phyloP scores from a whole-genome alignment of 2,113 vertebrate species.

The Neodon shergylaensis region DNA sequence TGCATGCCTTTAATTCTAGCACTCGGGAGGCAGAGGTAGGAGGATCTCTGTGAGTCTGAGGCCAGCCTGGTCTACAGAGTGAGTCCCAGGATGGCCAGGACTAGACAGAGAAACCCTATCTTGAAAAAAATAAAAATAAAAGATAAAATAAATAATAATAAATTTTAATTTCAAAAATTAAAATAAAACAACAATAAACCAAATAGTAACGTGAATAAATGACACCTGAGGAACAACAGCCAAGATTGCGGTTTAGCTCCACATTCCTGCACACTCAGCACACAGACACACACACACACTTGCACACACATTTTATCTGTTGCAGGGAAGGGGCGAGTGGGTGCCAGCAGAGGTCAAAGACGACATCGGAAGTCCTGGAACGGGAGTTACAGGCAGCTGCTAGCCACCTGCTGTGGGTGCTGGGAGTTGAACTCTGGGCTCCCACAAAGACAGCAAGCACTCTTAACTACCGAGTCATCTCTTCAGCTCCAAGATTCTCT shows the following conservation, averaged over 20 bases:
- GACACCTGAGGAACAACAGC: neutral
- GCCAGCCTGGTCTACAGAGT: neutral
- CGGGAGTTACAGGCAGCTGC: neutral
- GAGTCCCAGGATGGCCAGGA: neutral
- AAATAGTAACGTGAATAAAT: neutral
- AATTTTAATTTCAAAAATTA: neutral
- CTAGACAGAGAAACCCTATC: too few relatives aligned
- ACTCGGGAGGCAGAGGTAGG: neutral
- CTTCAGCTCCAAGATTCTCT: neutral
- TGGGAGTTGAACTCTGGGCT: neutral
- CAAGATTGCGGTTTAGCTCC: neutral
- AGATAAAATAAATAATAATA: neutral
- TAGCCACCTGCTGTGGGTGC: neutral
- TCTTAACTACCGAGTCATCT: neutral
- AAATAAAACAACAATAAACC: neutral
- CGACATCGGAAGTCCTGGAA: neutral
- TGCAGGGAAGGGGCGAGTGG: neutral
- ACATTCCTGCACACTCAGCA: neutral
- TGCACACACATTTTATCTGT: neutral
- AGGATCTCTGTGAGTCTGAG: neutral
- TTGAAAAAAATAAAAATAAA: too few relatives aligned
- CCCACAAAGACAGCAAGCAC: too few relatives aligned
- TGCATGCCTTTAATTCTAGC: neutral
- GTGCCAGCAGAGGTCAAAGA: neutral
- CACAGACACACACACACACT: neutral